Evolutionary conservation across 1,140 invertebrate species (phyloP).

Genomic region (Temnothorax longispinosus): DNA sequence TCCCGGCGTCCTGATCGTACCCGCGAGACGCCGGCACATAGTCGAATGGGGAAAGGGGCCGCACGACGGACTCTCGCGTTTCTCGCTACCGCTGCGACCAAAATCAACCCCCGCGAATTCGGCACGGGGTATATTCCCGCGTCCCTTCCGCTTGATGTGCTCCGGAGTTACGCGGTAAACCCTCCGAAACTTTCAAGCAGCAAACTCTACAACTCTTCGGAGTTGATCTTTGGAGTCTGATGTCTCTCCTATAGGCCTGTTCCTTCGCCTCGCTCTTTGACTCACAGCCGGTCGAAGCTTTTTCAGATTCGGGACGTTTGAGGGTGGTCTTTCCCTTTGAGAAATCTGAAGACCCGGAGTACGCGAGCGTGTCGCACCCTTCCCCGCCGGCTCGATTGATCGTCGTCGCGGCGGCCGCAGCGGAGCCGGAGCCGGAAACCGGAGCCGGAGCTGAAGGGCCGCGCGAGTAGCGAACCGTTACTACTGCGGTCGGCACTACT

Average conservation of each 20-base stretch:
- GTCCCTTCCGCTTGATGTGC: not conserved
- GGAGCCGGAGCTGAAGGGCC: not conserved
- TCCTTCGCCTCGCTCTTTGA: not conserved
- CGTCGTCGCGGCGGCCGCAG: slow-evolving; percentile 30
- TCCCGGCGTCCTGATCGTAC: slow-evolving; percentile 14
- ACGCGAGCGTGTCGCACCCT: not conserved
- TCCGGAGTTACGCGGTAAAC: not conserved
- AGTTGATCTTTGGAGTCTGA: not conserved
- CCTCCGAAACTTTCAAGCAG: not conserved
- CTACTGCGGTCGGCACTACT: slow-evolving; percentile 40
- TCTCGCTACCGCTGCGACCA: not conserved
- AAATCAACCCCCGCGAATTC: not conserved
- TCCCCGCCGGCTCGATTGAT: slow-evolving; percentile 42
- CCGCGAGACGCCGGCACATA: slow-evolving; percentile 57
- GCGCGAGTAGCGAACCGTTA: slow-evolving; percentile 43
- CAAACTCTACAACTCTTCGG: not conserved
- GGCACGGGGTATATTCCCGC: not conserved
- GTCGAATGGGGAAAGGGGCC: not conserved
- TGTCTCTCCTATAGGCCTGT: not conserved
- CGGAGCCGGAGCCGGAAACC: not conserved
- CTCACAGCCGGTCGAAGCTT: not conserved
- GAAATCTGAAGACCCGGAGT: not conserved
- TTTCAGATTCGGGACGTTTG: not conserved
- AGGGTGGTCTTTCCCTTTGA: not conserved
- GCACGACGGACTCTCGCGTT: not conserved